These are phyloP conservation scores for Phanerotoma sp. DNA, from an alignment of 2,888 invertebrate species.

Conservation along the genomic window DNA sequence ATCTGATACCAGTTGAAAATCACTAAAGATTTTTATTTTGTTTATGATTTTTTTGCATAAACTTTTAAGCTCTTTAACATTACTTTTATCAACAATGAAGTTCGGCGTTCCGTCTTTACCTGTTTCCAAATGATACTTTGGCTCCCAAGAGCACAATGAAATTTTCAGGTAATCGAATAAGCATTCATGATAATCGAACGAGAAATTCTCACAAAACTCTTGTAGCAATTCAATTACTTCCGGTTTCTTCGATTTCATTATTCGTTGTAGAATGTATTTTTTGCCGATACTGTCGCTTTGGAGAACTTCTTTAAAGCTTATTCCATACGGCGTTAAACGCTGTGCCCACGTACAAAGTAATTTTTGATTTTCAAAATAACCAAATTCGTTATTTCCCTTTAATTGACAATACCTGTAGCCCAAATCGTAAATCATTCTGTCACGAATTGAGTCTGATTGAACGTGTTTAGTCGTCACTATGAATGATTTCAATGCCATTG, in stretches of 20 bases:
- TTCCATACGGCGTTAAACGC: conserved; percentile 45
- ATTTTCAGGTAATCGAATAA: conserved; percentile 53
- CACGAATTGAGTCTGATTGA: conserved; percentile 37
- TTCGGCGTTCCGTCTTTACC: conserved; percentile 24
- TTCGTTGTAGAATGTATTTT: conserved; percentile 44
- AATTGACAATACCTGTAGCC: conserved; percentile 46
- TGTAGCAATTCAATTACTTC: conserved; percentile 47
- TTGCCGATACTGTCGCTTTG: conserved; percentile 40
- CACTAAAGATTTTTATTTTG: conserved; percentile 38
- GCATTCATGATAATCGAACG: conserved; percentile 52
- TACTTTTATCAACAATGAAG: conserved; percentile 39
- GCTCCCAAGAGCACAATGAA: conserved; percentile 57
- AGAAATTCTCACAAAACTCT: conserved; percentile 58
- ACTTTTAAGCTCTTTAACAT: conserved; percentile 44
- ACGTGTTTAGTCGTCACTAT: conserved; percentile 27
- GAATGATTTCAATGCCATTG: conserved; percentile 43
- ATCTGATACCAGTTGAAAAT: conserved; percentile 44
- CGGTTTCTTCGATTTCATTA: conserved; percentile 41
- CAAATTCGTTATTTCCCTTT: conserved; percentile 30
- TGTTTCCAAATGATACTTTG: conserved; percentile 38
- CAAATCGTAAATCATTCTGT: conserved; percentile 41
- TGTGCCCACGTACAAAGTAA: conserved; percentile 49
- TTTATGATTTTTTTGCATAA: conserved; percentile 50
- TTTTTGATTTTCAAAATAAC: conserved; percentile 37
- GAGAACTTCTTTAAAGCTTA: conserved; percentile 51